Percentiles rank a stretch among this genome's conserved stretches.
phyloP scores from a whole-genome alignment of 2,797 vertebrate species.

The Acanthornis magna region DNA sequence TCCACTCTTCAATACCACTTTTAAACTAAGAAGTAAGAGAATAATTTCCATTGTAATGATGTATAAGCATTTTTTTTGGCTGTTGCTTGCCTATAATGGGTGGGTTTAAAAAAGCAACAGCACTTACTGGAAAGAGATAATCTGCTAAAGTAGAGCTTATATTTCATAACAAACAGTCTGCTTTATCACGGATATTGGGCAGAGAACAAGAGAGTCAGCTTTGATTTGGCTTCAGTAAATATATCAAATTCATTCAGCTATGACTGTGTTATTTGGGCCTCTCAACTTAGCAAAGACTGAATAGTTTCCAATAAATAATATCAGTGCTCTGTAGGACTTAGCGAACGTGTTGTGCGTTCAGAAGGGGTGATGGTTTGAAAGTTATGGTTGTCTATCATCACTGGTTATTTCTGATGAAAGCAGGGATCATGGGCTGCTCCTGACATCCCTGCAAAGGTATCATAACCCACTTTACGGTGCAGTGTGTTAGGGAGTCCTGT shows the following conservation, averaged over 20 bases:
- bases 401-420: background rate
- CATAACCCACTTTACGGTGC: background rate
- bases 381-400: background rate
- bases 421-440: background rate
- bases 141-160: background rate
- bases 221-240: background rate
- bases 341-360: fast-evolving
- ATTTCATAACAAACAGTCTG: background rate
- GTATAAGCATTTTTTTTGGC: background rate
- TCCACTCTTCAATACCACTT: background rate
- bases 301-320: background rate
- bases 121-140: background rate
- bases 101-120: background rate
- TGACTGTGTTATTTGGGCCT: background rate
- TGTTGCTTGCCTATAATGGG: background rate
- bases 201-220: background rate
- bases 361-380: background rate
- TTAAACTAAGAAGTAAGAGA: background rate
- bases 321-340: background rate
- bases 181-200: background rate
- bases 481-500: background rate
- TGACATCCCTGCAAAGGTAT: background rate
- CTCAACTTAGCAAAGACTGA: background rate
- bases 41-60: background rate
- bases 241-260: background rate